A percentile compares a stretch with the other conserved stretches of the same genome.
These are phyloP conservation scores for Spicauda simplicius DNA, from an alignment of 2,888 invertebrate genomes.

Conservation along the genomic window DNA sequence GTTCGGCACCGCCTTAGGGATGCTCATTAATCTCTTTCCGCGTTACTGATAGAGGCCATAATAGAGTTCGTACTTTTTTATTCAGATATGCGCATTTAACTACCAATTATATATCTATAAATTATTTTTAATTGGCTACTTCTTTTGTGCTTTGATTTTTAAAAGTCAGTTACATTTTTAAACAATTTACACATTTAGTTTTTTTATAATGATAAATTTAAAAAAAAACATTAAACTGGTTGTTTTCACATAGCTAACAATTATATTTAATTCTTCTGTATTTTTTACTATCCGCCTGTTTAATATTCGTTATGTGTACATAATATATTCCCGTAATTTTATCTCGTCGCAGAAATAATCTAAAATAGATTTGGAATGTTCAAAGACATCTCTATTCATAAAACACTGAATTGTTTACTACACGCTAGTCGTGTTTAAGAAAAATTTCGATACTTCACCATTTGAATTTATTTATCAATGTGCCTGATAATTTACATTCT, in stretches of 20 bases:
- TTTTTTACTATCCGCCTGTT: not conserved
- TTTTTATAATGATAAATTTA: no score
- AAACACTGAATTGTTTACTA: constrained; percentile 19
- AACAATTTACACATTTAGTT: no score
- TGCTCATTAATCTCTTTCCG: constrained; percentile 53
- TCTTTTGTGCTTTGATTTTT: not conserved
- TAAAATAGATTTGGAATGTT: constrained; percentile 19
- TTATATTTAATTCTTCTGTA: not conserved
- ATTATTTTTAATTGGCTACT: not conserved
- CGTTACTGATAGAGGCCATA: constrained; percentile 22
- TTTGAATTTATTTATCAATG: not conserved
- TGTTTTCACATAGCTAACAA: not conserved
- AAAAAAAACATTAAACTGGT: not conserved
- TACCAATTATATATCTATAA: not conserved
- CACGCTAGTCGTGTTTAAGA: not conserved
- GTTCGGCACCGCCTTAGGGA: constrained; percentile 64
- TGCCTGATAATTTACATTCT: constrained; percentile 4
- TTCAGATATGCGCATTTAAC: not conserved
- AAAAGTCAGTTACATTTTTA: no score
- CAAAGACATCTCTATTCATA: not conserved
- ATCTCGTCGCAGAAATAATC: constrained; percentile 8
- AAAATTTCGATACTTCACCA: constrained; percentile 2
- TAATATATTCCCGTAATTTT: not conserved
- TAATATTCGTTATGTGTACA: not conserved
- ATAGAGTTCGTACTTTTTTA: constrained; percentile 20